Base-by-base conservation (phyloP, 2,797 vertebrate genomes). In the Channa striata region DNA sequence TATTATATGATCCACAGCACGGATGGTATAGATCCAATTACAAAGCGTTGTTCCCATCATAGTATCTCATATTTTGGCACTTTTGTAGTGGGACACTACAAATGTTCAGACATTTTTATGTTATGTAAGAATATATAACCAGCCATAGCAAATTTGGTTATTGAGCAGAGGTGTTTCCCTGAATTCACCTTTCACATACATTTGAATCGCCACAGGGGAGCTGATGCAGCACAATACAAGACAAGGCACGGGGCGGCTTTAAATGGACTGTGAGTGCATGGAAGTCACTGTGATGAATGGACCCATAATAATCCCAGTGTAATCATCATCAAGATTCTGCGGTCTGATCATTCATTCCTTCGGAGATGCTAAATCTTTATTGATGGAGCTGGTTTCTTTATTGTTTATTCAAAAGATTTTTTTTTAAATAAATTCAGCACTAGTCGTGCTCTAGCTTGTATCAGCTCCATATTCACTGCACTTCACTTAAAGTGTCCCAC, bases 11-110 rank as follows among this genome's bases (percentile, higher is more conserved):
- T n/a, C n/a, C n/a, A 52, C 8, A 53, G 62, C 11, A 20, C 20
- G 11, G 1, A 67, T 44, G 43, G 40, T 30, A 30, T 69, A 30
- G 21, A 51, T 62, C 23, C 37, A 49, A 36, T 69, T 47, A 77
- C 34, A 60, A 33, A 51, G 23, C 71, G 50, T 63, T 72, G 60
- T 48, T 39, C 53, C 37, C 61, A 68, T 52, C 63, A 50, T 68
- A 72, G 59, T 49, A 66, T 64, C 66, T 83, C 63, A 65, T 66
- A 60, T n/a, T n/a, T n/a, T n/a, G 78, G 82, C 81, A 86, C 80
- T 78, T 79, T 87, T 76, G 42, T 59, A n/a, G 42, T 48, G 68
- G 53, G 36, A 68, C 36, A 14, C 40, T 3, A 20, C 74, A 39
- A 68, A 51, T 11, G 65, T 73, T 49, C 54, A 72, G 21, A 68